Conservation (phyloP, 1,140 invertebrate genomes). For the Oscheius sp. region DNA sequence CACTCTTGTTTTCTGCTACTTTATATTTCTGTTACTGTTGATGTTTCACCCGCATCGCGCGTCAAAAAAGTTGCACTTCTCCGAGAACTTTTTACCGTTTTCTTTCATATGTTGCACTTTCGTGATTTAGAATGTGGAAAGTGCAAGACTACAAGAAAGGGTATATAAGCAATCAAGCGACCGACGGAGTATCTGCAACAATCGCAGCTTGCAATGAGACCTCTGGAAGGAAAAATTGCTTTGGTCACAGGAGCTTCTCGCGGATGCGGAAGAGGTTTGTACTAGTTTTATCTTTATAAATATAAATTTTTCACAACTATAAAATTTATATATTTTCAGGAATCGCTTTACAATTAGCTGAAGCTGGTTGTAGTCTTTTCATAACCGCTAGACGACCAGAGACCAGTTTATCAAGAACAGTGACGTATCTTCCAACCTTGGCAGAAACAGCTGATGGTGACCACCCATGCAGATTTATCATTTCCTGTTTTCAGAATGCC, state of each 20-base stretch:
- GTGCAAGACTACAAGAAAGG: neutral
- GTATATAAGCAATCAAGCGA: neutral
- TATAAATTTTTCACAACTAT: too few relatives aligned
- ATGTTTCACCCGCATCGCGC: neutral
- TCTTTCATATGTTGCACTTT: conserved; percentile 13
- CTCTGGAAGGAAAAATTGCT: conserved; percentile 58
- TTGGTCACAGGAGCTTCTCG: conserved; percentile 62
- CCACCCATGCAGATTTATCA: neutral
- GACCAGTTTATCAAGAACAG: neutral
- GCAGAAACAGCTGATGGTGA: conserved; percentile 12
- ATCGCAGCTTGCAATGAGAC: neutral
- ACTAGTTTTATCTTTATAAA: neutral
- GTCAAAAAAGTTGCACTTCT: neutral
- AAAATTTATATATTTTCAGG: neutral
- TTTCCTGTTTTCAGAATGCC: conserved; percentile 1
- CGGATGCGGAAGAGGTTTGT: conserved; percentile 59
- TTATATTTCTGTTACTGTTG: neutral
- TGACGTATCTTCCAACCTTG: conserved; percentile 7
- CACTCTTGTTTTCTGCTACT: neutral
- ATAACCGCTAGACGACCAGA: conserved; percentile 14
- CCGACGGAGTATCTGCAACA: neutral
- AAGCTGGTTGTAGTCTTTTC: conserved; percentile 24
- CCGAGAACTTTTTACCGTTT: conserved; percentile 1
- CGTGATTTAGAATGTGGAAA: neutral
- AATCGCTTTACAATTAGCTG: conserved; percentile 26